These are phyloP conservation scores for Nothobranchius furzeri DNA, from an alignment of 2,113 vertebrate species.

Conservation along the genomic window DNA sequence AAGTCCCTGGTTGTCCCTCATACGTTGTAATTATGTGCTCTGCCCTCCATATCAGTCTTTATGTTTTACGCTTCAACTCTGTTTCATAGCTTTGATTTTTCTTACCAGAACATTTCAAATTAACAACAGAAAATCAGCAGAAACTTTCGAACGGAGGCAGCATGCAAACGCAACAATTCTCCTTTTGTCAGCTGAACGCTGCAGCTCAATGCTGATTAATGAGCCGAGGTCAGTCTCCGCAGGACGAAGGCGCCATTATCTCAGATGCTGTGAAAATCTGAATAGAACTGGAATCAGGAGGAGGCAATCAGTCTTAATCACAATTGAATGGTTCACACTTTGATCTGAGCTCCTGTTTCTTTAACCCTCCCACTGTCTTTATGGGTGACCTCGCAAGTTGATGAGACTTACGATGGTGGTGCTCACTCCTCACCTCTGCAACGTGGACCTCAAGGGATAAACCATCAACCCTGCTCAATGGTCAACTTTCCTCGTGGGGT, in stretches of 20 bases:
- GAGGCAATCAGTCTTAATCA: slow-evolving; percentile 72
- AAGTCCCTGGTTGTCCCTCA: no score
- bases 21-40: neutral
- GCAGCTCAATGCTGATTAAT: slow-evolving; percentile 75
- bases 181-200: slow-evolving; percentile 47
- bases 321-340: slow-evolving; percentile 59
- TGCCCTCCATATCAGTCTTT: neutral
- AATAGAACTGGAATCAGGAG: slow-evolving; percentile 61
- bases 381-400: no score
- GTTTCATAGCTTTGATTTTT: slow-evolving; percentile 7
- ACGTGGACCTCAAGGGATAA: no score
- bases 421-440: no score
- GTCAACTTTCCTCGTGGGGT: no score
- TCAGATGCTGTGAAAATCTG: slow-evolving; percentile 46
- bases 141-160: slow-evolving; percentile 40
- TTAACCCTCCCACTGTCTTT: neutral
- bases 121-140: slow-evolving; percentile 43
- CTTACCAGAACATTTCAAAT: slow-evolving; percentile 22
- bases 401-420: no score
- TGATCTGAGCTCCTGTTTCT: slow-evolving; percentile 44
- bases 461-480: no score
- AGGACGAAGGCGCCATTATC: slow-evolving; percentile 60
- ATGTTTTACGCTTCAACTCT: neutral
- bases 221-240: slow-evolving; percentile 55
- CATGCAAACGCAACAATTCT: slow-evolving; percentile 37